Evolutionary conservation across 2,888 invertebrate genomes (phyloP).

Genomic region (Merodon equestris): DNA sequence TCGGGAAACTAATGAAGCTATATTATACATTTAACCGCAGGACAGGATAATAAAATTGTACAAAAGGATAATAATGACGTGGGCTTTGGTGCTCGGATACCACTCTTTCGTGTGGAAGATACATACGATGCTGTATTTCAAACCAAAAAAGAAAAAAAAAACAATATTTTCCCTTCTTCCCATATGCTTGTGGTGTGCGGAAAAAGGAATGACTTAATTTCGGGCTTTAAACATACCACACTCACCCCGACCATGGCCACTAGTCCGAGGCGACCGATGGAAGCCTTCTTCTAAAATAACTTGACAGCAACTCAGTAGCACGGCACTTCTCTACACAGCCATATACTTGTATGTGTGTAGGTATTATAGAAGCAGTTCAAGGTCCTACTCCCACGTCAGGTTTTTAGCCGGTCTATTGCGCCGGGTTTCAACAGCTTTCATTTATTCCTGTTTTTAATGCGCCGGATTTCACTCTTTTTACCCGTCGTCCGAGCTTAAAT

Average conservation of each 20-base stretch:
- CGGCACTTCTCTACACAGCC: constrained; percentile 31
- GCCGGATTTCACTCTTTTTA: constrained; percentile 47
- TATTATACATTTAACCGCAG: constrained; percentile 63
- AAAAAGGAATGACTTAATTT: constrained; percentile 48
- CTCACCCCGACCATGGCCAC: not conserved
- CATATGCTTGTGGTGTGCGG: not conserved
- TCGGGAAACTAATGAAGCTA: constrained; percentile 61
- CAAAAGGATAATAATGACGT: constrained; percentile 67
- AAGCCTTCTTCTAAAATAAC: constrained; percentile 22
- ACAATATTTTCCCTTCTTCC: constrained; percentile 35
- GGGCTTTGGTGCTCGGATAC: constrained; percentile 31
- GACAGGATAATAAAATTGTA: constrained; percentile 67
- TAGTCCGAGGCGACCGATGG: constrained; percentile 11
- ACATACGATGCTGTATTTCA: constrained; percentile 40
- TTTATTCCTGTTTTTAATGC: constrained; percentile 33
- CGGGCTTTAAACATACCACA: constrained; percentile 37
- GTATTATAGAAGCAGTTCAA: not conserved
- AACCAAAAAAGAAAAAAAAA: no score
- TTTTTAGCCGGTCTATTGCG: constrained; percentile 61
- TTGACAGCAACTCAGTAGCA: constrained; percentile 40
- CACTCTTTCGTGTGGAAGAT: constrained; percentile 5
- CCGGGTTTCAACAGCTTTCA: constrained; percentile 59
- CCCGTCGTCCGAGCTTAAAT: constrained; percentile 36
- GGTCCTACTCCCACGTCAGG: constrained; percentile 35
- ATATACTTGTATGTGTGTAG: no score